These are phyloP conservation scores for Spodoptera frugiperda DNA, from an alignment of 1,140 invertebrate genomes.

Conservation along the genomic window DNA sequence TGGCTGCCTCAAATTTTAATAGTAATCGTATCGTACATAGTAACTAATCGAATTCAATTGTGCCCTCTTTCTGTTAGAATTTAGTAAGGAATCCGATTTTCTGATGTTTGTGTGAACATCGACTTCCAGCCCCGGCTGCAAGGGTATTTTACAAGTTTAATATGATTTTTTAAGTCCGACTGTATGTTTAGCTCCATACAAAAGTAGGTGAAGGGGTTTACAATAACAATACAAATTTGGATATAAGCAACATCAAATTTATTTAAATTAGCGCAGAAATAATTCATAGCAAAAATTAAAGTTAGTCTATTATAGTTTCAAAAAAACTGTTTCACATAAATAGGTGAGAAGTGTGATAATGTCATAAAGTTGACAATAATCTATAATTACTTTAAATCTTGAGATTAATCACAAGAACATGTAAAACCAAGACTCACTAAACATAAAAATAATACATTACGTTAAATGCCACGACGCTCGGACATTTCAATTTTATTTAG, in stretches of 20 bases:
- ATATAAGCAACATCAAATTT: conserved; percentile 80
- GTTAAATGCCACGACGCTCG: conserved; percentile 62
- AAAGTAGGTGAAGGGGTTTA: not conserved
- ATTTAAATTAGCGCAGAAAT: conserved; percentile 75
- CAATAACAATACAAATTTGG: conserved; percentile 48
- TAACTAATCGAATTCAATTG: too few relatives aligned
- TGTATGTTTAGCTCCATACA: too few relatives aligned
- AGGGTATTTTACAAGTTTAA: too few relatives aligned
- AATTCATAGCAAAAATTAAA: conserved; percentile 70
- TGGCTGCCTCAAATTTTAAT: too few relatives aligned
- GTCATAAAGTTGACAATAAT: conserved; percentile 64
- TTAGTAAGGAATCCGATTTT: too few relatives aligned
- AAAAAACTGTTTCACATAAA: conserved; percentile 36
- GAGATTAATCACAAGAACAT: conserved; percentile 71
- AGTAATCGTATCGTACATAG: too few relatives aligned
- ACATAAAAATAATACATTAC: conserved; percentile 78
- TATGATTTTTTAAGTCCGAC: too few relatives aligned
- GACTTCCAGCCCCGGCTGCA: too few relatives aligned
- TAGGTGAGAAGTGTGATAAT: conserved; percentile 57
- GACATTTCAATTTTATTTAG: conserved; percentile 83
- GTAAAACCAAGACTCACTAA: conserved; percentile 87
- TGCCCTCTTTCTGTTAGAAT: too few relatives aligned
- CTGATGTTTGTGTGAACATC: too few relatives aligned
- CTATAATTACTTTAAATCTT: conserved; percentile 64
- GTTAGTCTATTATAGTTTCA: conserved; percentile 33